These are phyloP conservation scores for Bombus sibiricus DNA, from an alignment of 1,140 invertebrate species.

Conservation along the genomic window DNA sequence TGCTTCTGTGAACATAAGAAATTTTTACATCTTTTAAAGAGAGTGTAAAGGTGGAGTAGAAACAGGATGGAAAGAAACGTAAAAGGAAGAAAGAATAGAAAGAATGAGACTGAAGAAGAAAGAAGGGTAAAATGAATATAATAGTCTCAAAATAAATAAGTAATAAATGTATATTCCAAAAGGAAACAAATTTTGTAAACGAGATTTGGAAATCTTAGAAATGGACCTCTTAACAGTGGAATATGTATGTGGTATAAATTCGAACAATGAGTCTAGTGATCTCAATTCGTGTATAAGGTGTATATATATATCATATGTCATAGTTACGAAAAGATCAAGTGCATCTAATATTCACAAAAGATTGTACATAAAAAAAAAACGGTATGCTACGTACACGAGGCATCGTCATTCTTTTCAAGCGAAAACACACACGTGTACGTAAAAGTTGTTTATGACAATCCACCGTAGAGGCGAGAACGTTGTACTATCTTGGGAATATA, in stretches of 20 bases:
- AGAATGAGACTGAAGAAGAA: not conserved
- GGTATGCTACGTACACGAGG: not conserved
- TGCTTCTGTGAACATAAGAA: too few species aligned
- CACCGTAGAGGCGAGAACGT: not conserved
- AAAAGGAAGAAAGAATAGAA: not conserved
- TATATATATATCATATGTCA: not conserved
- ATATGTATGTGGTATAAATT: too few species aligned
- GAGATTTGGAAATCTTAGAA: too few species aligned
- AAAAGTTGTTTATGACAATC: conserved; percentile 24
- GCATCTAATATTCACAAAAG: not conserved
- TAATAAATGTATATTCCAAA: not conserved
- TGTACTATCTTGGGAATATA: conserved; percentile 25
- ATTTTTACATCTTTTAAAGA: too few species aligned
- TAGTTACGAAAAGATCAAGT: not conserved
- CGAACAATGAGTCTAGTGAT: not conserved
- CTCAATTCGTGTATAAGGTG: not conserved
- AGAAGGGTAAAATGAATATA: not conserved
- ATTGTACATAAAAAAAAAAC: not conserved
- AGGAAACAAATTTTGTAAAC: not conserved
- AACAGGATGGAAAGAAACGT: too few species aligned
- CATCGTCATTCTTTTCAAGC: not conserved
- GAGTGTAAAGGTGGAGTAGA: too few species aligned
- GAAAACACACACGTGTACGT: conserved; percentile 13
- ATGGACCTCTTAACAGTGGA: too few species aligned
- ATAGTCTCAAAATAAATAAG: not conserved